Base-by-base conservation (phyloP, 2,888 invertebrate species). In the Drosophila setosimentum region DNA sequence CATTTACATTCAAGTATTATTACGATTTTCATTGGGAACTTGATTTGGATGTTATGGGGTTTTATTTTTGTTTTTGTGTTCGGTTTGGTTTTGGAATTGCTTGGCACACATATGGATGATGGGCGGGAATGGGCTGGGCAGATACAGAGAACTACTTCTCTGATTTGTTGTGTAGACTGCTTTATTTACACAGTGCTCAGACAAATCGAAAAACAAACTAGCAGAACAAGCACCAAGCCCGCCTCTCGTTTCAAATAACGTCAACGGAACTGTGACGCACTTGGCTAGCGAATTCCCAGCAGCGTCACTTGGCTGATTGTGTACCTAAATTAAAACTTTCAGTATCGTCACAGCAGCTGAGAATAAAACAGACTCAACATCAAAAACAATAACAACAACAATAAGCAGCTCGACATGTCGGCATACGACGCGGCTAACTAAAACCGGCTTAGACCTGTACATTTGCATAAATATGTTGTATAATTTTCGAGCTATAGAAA, bases 361-460 rank as follows among this genome's bases (percentile, higher is more conserved):
- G 45, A 55, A 33, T 18, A 48, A 58, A 50, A 30, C 48, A 58
- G 60, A 51, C 27, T 58, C 37, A 58, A 11, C 40, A 29, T 49
- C 51, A 51, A 35, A 27, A 65, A 11, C 30, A 57, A 49, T 21
- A 18, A 45, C 10, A 60, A 30, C 8, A 57, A 42, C 35, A 55
- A 55, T 30, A 49, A 65, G 5, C 40, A 40, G n/a, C 16, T 45
- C 27, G 45, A 4, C 45, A 16, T 2, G 16, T 45, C 4, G 45
- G 7, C 45, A 24, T 16, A 8, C 5, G 45, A 8, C 24, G 51
- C 51, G 50, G 42, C 74, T 61, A 80, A 73, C 70, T 74, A 55
- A 69, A 89, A 84, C 88, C 77, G 67, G 84, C 88, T 87, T 68
- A 51, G 84, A 84, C 85, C 84, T 73, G 89, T 30, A 48, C 10